These are phyloP conservation scores for Nasonia longicornis DNA, from an alignment of 1,140 invertebrate genomes.

Conservation along the genomic window DNA sequence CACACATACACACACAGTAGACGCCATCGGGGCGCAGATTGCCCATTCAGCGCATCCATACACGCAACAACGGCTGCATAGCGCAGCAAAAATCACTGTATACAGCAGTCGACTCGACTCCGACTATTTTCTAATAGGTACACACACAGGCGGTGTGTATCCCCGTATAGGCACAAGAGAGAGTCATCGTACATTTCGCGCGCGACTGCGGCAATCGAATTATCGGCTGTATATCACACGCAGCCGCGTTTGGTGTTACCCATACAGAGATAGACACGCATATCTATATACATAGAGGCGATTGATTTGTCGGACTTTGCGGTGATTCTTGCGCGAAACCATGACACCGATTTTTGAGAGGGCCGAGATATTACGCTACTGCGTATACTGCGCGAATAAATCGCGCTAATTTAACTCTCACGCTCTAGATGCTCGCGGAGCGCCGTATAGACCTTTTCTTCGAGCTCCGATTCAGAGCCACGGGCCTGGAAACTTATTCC, in stretches of 20 bases:
- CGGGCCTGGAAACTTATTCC: too few species aligned
- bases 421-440: too few species aligned
- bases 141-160: not conserved
- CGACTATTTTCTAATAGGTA: conserved; percentile 27
- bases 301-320: conserved; percentile 14
- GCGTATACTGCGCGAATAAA: too few species aligned
- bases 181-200: not conserved
- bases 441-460: too few species aligned
- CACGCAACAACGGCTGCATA: not conserved
- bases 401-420: too few species aligned
- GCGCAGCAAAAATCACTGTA: not conserved
- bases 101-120: not conserved
- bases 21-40: conserved; percentile 4
- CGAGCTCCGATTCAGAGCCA: too few species aligned
- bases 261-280: too few species aligned
- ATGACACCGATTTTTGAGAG: not conserved
- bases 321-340: not conserved
- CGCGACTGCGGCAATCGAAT: conserved; percentile 1
- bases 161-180: too few species aligned
- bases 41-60: not conserved
- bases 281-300: not conserved
- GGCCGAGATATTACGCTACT: too few species aligned
- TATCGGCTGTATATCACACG: not conserved
- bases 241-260: not conserved
- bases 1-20: not conserved